phyloP scores from a whole-genome alignment of 2,888 invertebrate genomes.

The Terebella lapidaria region DNA sequence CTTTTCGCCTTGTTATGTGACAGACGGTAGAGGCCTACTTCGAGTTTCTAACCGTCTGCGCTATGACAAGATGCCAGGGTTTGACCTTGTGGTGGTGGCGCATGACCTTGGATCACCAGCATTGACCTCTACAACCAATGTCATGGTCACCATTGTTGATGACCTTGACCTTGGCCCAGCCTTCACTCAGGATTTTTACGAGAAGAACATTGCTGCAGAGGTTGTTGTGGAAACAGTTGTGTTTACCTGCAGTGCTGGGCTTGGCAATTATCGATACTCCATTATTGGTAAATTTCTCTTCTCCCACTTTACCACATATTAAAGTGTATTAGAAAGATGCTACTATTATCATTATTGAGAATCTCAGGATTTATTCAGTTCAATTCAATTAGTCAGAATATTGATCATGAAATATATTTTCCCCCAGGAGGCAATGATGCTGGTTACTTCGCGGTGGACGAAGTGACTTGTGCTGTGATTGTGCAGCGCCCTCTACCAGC shows the following conservation, averaged over 20 bases:
- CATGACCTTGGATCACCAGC: slow-evolving; percentile 21
- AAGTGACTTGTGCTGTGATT: not conserved
- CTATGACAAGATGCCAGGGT: slow-evolving; percentile 7
- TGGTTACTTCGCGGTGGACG: not conserved
- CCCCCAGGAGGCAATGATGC: not conserved
- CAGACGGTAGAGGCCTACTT: slow-evolving; percentile 7
- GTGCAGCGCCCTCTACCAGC: not conserved
- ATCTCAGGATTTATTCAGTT: no score
- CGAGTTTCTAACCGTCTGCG: slow-evolving; percentile 1
- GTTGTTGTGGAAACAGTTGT: slow-evolving; percentile 32
- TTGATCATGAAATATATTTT: not conserved
- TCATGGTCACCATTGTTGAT: slow-evolving; percentile 41
- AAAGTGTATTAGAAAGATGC: not conserved
- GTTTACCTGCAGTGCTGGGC: slow-evolving; percentile 35
- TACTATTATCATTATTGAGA: not conserved
- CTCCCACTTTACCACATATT: not conserved
- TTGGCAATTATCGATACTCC: slow-evolving; percentile 10
- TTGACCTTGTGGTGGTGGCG: slow-evolving; percentile 21
- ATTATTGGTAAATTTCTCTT: not conserved
- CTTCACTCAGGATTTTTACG: slow-evolving; percentile 36
- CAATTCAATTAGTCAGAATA: no score
- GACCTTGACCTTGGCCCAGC: slow-evolving; percentile 35
- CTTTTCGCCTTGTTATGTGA: not conserved
- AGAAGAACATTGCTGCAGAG: slow-evolving; percentile 34
- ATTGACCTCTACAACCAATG: slow-evolving; percentile 5